phyloP scores from a whole-genome alignment of 64 coral and sea anemone genomes.

The Pocillopora verrucosa region DNA sequence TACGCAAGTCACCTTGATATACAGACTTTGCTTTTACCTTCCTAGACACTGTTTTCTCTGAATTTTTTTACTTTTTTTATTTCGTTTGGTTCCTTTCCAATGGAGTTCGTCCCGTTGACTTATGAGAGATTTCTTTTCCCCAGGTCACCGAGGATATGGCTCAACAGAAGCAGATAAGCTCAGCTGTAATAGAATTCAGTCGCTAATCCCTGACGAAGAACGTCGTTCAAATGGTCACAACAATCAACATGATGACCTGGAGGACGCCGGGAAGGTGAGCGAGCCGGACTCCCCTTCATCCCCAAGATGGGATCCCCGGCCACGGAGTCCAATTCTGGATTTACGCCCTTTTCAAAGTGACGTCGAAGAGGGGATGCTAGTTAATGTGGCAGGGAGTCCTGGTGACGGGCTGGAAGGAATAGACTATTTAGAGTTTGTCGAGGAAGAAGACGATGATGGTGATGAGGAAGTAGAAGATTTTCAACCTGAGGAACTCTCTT shows the following conservation, averaged over 20 bases:
- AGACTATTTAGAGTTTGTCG: not conserved
- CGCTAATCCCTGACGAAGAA: constrained; percentile 15
- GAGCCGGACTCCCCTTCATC: constrained; percentile 31
- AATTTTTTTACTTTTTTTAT: not conserved
- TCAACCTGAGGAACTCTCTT: not conserved
- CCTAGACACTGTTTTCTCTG: not conserved
- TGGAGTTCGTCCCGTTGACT: not conserved
- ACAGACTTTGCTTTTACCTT: not conserved
- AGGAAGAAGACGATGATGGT: not conserved
- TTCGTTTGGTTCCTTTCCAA: not conserved
- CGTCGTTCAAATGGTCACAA: constrained; percentile 3
- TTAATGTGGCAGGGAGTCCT: constrained; percentile 24
- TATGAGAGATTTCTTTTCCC: not conserved
- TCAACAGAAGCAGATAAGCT: constrained; percentile 44
- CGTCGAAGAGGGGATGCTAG: constrained; percentile 34
- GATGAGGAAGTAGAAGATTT: not conserved
- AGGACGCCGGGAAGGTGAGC: not conserved
- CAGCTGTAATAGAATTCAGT: not conserved
- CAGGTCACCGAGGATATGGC: constrained; percentile 71
- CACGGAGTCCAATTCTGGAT: not conserved
- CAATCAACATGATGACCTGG: not conserved
- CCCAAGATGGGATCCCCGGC: not conserved
- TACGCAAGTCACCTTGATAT: too few species aligned
- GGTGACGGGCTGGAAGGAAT: constrained; percentile 12
- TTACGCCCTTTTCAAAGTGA: not conserved